A percentile compares a stretch with the other conserved stretches of the same genome.
phyloP scores from a whole-genome alignment of 2,113 vertebrate genomes.

The Vanacampus margaritifer region DNA sequence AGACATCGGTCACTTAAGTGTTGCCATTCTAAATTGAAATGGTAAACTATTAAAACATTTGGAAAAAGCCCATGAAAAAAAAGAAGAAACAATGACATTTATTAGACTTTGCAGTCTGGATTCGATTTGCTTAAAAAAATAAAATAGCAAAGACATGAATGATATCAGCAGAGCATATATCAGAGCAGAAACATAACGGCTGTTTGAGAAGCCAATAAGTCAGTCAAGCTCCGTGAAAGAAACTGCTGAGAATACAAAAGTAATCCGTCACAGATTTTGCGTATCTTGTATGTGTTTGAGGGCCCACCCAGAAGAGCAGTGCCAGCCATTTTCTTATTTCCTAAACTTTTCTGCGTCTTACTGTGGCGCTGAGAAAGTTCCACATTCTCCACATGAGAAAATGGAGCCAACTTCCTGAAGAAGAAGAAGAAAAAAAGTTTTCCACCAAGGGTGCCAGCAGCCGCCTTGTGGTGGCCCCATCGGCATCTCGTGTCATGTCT shows the following conservation, averaged over 20 bases:
- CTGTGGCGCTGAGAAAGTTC: constrained; percentile 30
- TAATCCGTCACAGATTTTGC: constrained; percentile 46
- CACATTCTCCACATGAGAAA: constrained; percentile 59
- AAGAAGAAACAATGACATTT: not conserved
- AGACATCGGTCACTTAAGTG: not conserved
- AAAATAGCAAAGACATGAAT: not conserved
- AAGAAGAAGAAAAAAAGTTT: constrained; percentile 71
- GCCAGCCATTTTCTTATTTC: constrained; percentile 50
- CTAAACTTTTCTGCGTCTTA: constrained; percentile 49
- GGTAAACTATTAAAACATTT: not conserved
- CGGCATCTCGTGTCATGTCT: constrained; percentile 74
- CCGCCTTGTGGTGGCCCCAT: constrained; percentile 51
- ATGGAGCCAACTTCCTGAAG: constrained; percentile 58
- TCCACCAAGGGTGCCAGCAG: constrained; percentile 73
- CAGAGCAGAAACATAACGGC: constrained; percentile 15
- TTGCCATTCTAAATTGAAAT: constrained; percentile 6
- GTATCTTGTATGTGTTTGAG: constrained; percentile 32
- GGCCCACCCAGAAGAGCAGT: constrained; percentile 69
- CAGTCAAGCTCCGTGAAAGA: constrained; percentile 21
- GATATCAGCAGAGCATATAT: constrained; percentile 13
- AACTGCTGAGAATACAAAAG: constrained; percentile 53
- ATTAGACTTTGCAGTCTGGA: not conserved
- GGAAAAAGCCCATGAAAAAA: not conserved
- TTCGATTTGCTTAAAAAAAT: not conserved
- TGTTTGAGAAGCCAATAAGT: constrained; percentile 37